Evolutionary conservation across 2,113 vertebrate species (phyloP), one percentile per base, ranked within the genome.

Genomic region (Eretmochelys imbricata): DNA sequence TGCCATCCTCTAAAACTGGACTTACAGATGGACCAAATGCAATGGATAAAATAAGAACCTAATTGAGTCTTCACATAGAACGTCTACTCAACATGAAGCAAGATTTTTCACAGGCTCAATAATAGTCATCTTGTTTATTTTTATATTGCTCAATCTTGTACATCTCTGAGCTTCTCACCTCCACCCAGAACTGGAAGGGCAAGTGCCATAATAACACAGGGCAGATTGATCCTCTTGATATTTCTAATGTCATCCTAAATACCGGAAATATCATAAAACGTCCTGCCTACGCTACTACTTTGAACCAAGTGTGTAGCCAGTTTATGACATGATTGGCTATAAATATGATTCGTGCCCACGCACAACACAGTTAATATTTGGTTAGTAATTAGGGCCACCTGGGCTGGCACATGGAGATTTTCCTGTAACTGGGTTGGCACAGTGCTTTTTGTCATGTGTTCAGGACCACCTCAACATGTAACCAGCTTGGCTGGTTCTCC

Each of bases 271-370:
- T 49, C 89, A 86, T 89, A 8, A 59, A 94, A 90, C 89, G 91
- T 93, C 80, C 93, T 94, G 95, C 96, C 96, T 95, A 93, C 95
- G 4, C 89, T 49, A 89, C 57, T 91, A 55, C 84, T 53, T 80
- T 87, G 93, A 96, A 94, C 89, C 2, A 17, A 90, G 75, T 92
- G 83, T 95, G 22, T 80, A 96, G 96, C 46, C 95, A 95, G 96
- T 97, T 97, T 94, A 95, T 42, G 57, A 48, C 83, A 51, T 96
- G 95, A 95, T 96, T 97, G 97, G 54, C 95, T 97, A 95, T 96
- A 97, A 97, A 97, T 97, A 96, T 83, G 87, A 82, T 93, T 87
- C 78, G 85, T 96, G 96, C 97, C 96, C 96, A 97, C 94, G 96
- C 92, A 93, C 65, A 72, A 29, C 38, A 84, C 80, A 86, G 93